Evolutionary conservation across 2,113 vertebrate genomes (phyloP), one percentile per base, ranked within the genome.

Genomic region (Gallinago paraguaiae): DNA sequence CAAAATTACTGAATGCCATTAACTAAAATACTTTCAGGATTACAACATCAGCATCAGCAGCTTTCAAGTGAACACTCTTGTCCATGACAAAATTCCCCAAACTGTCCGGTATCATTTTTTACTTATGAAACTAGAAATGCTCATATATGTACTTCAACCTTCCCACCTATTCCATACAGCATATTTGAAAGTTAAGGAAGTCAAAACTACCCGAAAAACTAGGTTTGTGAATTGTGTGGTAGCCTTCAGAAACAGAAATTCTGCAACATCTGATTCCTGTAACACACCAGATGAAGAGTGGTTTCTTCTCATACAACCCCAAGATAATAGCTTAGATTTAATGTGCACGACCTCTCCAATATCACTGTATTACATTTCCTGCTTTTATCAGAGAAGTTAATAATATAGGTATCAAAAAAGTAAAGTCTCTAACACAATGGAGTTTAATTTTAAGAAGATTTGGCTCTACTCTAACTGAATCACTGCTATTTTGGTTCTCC

Each of bases 321-420:
- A 86, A 93, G 93, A 94, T 80, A 96, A 91, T 57, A 96, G 60
- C 88, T 96, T 88, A 81, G 72, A 95, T 95, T 89, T 94, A 95
- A 95, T 54, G 89, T 80, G 86, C 63, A 56, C 76, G 48, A 61
- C 65, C 95, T 92, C 88, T 97, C 82, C 88, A 97, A 68, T 93
- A 96, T 77, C 68, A 85, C 86, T 88, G 68, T 91, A 94, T 95
- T 95, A 85, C 67, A 90, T 89, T 96, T 82, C 80, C 75, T 82
- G 57, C 79, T 93, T 82, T 93, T 95, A 95, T 88, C 94, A 95
- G 85, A 81, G 80, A 97, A 94, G 86, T 79, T 97, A 96, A 96
- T 96, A 97, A 96, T 76, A 95, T 59, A 97, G 85, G 75, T 89
- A 96, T 95, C 96, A 94, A 77, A 97, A 93, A 97, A 93, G 69